Conservation (phyloP, 2,888 invertebrate genomes). For the Notodonta ziczac region DNA sequence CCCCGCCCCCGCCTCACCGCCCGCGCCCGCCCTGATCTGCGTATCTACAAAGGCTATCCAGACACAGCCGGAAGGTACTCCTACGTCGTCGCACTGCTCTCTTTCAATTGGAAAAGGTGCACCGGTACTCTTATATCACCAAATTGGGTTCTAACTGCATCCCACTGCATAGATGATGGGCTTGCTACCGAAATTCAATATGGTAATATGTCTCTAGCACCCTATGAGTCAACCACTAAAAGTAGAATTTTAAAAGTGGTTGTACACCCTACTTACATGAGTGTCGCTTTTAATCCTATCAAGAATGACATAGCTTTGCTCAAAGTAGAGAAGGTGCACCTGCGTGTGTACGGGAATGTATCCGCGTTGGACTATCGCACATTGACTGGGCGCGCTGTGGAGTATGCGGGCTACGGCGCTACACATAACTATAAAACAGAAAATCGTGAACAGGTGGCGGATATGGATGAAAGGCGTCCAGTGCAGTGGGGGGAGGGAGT, state of each 20-base stretch:
- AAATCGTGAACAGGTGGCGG: not conserved
- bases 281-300: not conserved
- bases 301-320: constrained; percentile 5
- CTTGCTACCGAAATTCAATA: not conserved
- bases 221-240: not conserved
- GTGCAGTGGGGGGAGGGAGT: not conserved
- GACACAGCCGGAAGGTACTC: not conserved
- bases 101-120: not conserved
- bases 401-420: not conserved
- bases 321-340: not conserved
- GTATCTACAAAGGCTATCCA: not conserved
- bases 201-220: constrained; percentile 1
- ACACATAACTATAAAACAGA: not conserved
- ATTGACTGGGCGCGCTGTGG: not conserved
- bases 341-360: not conserved
- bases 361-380: constrained; percentile 2
- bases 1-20: too few species aligned
- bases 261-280: not conserved
- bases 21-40: not conserved
- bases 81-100: not conserved
- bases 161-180: not conserved
- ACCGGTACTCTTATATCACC: not conserved
- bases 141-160: not conserved
- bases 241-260: not conserved
- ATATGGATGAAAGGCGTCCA: not conserved